Base-by-base conservation (phyloP, 2,888 invertebrate species). In the Hyalella azteca region DNA sequence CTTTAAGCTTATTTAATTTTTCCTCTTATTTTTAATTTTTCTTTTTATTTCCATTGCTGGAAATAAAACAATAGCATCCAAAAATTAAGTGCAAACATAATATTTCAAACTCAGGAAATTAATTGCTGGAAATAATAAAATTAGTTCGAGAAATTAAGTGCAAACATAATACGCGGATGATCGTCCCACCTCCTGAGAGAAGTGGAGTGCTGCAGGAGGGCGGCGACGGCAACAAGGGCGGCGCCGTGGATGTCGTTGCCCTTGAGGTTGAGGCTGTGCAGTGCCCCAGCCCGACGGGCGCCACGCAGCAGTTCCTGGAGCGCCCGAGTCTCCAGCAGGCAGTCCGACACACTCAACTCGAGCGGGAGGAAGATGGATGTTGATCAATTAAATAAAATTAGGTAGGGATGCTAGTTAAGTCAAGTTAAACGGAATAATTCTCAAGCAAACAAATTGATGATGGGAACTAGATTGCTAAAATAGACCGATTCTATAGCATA, bases 301-400 rank as follows among this genome's bases (percentile, higher is more conserved):
- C 82, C 82, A 22, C 78, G 78, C 3, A 82, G 78, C n/a, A 82
- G 54, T 26, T 79, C 73, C 39, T 81, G 80, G 39, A 80, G 78
- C 22, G 78, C 77, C 45, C 77, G 79, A 29, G 77, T 79, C 59
- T 81, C 78, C 32, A 82, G 49, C 32, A 82, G 60, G 32, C 82
- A 82, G 75, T 82, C 80, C 39, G 78, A 80, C 73, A 82, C 79
- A 36, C 78, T 82, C 29, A 75, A 59, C 82, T 82, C 66, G 13
- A 54, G 60, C 7, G 13, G n/a, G 15, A 75, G 1, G 50, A 78
- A 36, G 11, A 26, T 39, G 32, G n/a, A 39, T 48, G 9, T 29
- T 7, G 19, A 73, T 9, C 22, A 11, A 36, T n/a, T 7, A 32
- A 39, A 36, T 36, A 73, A 36, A 1, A 40, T 73, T 7, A 3